A percentile compares a stretch with the other conserved stretches of the same genome.
Evolutionary conservation across 2,888 invertebrate genomes (phyloP).

Genomic region (Chymomyza caudatula): DNA sequence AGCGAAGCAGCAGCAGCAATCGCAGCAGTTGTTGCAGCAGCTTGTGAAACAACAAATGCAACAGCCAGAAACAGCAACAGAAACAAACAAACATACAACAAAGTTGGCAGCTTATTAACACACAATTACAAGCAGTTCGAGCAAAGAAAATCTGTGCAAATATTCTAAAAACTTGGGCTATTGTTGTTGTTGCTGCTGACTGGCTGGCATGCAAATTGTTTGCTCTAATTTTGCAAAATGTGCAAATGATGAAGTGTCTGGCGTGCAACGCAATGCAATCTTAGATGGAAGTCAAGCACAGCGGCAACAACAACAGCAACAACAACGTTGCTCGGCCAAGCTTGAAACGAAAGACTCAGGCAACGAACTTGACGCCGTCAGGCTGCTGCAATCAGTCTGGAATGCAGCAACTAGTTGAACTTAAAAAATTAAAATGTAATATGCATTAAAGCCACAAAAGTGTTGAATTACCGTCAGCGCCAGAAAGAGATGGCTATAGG

Average conservation of each 20-base stretch:
- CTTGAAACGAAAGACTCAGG: constrained; percentile 51
- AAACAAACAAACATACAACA: constrained; percentile 26
- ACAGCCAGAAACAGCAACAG: background rate
- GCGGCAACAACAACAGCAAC: constrained; percentile 23
- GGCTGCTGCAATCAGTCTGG: constrained; percentile 55
- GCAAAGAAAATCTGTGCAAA: constrained; percentile 17
- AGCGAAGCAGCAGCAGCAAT: background rate
- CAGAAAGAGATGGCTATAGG: constrained; percentile 6
- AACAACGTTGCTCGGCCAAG: constrained; percentile 2
- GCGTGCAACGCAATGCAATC: constrained; percentile 18
- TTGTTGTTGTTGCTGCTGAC: constrained; percentile 24
- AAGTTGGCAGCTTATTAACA: constrained; percentile 51
- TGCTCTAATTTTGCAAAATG: constrained; percentile 16
- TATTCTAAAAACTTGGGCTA: constrained; percentile 31
- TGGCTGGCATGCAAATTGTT: constrained; percentile 43
- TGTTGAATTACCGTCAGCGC: constrained; percentile 58
- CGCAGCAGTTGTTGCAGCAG: constrained; percentile 3
- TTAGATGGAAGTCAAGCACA: constrained; percentile 30
- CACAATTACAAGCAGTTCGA: constrained; percentile 52
- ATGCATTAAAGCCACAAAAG: constrained; percentile 56
- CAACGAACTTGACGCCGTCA: constrained; percentile 59
- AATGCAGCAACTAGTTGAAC: constrained; percentile 50
- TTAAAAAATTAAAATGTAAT: constrained; percentile 32
- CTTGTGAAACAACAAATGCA: constrained; percentile 20
- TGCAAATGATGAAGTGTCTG: constrained; percentile 35